A percentile compares a stretch with the other conserved stretches of the same genome.
These are phyloP conservation scores for Oreochromis niloticus DNA, from an alignment of 2,113 vertebrate genomes.

Conservation along the genomic window DNA sequence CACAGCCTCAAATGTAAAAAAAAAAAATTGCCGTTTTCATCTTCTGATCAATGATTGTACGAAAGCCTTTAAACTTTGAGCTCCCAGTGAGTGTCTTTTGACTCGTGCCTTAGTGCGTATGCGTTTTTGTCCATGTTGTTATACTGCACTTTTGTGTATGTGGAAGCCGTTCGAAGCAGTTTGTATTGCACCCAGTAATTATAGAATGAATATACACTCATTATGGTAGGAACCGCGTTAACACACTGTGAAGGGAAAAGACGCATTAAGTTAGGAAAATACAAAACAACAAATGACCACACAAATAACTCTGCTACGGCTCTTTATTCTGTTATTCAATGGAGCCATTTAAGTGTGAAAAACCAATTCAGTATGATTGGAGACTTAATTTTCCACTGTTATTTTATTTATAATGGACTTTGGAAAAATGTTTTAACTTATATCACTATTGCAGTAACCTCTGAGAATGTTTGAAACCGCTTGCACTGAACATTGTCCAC, in stretches of 20 bases:
- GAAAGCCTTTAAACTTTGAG: conserved; percentile 13
- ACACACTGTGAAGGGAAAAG: conserved; percentile 17
- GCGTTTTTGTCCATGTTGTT: not conserved
- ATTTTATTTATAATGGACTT: conserved; percentile 10
- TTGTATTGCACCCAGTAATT: conserved; percentile 35
- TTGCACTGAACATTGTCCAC: not conserved
- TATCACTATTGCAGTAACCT: not conserved
- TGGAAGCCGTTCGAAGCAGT: conserved; percentile 17
- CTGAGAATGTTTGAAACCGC: not conserved
- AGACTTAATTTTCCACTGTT: conserved; percentile 9
- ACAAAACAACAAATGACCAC: conserved; percentile 18
- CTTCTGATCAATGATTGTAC: conserved; percentile 32
- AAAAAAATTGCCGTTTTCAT: not conserved
- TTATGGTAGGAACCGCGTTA: conserved; percentile 23
- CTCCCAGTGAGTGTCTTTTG: not conserved
- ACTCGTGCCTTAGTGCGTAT: not conserved
- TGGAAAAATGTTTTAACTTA: not conserved
- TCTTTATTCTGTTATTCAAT: conserved; percentile 33
- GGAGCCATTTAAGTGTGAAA: conserved; percentile 29
- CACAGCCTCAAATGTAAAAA: conserved; percentile 14
- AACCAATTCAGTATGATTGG: not conserved
- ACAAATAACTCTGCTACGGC: conserved; percentile 10
- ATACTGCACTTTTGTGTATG: not conserved
- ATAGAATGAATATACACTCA: conserved; percentile 36
- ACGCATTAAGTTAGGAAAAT: conserved; percentile 21